Percentiles rank a stretch among this genome's conserved stretches.
phyloP scores from a whole-genome alignment of 2,797 vertebrate genomes.

The Tapera naevia region DNA sequence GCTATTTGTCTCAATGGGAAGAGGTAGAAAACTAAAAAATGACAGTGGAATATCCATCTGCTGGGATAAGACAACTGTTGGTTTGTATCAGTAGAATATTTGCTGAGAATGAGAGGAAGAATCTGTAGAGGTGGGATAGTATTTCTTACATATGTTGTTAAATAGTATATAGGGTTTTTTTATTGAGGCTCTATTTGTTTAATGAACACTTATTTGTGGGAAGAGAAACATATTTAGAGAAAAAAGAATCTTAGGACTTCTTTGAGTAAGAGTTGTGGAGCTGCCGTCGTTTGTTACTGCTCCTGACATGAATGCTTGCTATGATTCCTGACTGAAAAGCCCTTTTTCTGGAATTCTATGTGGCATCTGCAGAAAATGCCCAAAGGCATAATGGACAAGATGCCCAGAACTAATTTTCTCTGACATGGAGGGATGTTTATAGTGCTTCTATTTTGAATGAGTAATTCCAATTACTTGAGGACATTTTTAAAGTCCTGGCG shows the following conservation, averaged over 20 bases:
- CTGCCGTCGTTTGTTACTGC: conserved; percentile 4
- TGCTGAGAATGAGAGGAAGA: background rate
- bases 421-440: background rate
- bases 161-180: background rate
- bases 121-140: background rate
- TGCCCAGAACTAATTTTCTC: background rate
- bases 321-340: background rate
- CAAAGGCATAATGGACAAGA: background rate
- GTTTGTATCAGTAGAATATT: background rate
- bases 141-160: background rate
- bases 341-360: background rate
- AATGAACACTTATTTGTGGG: background rate
- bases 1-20: background rate
- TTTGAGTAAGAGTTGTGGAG: background rate
- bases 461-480: background rate
- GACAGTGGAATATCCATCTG: background rate
- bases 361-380: background rate
- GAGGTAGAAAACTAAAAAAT: background rate
- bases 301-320: background rate
- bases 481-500: background rate
- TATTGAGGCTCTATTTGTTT: background rate
- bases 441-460: background rate
- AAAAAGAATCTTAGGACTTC: background rate
- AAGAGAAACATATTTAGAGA: background rate
- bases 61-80: background rate